Conservation (phyloP, 2,113 vertebrate genomes). For the Fregetta grallaria region DNA sequence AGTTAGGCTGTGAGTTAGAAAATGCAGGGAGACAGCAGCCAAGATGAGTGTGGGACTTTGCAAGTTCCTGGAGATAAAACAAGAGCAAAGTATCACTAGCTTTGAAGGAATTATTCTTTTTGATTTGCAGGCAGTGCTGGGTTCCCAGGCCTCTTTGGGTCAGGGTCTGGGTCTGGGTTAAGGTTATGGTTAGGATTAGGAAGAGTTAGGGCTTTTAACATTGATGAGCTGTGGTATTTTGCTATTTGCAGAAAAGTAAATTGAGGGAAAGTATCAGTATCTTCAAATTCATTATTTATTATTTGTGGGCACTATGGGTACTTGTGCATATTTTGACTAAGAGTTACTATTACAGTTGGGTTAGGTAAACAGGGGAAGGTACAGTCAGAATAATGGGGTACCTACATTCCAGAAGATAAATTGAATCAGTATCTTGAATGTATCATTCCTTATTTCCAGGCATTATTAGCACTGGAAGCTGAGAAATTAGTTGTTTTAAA, state of each 20-base stretch:
- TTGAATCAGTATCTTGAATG: not conserved
- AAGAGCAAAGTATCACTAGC: not conserved
- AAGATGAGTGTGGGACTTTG: not conserved
- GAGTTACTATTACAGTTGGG: not conserved
- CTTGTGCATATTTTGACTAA: not conserved
- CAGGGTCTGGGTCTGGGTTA: not conserved
- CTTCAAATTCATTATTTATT: not conserved
- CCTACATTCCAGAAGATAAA: not conserved
- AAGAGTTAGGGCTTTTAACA: not conserved
- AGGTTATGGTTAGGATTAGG: slow-evolving; percentile 16
- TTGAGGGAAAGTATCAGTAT: not conserved
- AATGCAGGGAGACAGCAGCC: not conserved
- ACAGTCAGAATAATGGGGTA: not conserved
- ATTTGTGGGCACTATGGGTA: not conserved
- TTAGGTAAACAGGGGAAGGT: not conserved
- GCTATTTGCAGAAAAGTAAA: not conserved
- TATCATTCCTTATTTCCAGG: not conserved
- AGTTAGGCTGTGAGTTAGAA: not conserved
- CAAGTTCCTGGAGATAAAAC: not conserved
- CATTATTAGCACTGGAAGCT: not conserved
- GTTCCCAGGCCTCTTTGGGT: not conserved
- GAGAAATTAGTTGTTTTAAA: not conserved
- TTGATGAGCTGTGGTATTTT: not conserved
- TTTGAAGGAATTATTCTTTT: slow-evolving; percentile 3
- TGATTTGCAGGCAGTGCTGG: not conserved